Base-by-base conservation (phyloP, 2,797 vertebrate genomes). In the Sphenopsis melanotis region DNA sequence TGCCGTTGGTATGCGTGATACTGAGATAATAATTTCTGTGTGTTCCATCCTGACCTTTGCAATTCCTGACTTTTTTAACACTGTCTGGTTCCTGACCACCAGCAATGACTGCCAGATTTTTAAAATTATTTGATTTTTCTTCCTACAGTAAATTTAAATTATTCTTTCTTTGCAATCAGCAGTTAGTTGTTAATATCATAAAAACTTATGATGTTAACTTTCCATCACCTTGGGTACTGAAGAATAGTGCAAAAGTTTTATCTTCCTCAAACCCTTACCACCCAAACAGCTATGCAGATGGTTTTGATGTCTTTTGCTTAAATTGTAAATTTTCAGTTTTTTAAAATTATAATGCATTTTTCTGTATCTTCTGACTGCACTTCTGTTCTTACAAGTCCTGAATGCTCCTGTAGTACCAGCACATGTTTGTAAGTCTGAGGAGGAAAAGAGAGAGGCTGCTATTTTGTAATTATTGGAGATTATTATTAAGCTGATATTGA, bases 191-290 rank as follows among this genome's bases (percentile, higher is more conserved):
- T 75, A 64, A 15, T 56, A 46, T 78, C 53, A 72, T 46, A 76
- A 84, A 29, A 92, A 68, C 0, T 0, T 60, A 30, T 0, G 0
- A 12, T 87, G 32, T 16, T 22, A 68, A 79, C 30, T 68, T 94
- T 44, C 41, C 6, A 21, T 69, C 30, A 30, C 13, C 3, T 2
- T 83, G n/a, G 30, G 7, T 64, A 52, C 5, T 42, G 63, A 72
- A 61, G 36, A 75, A n/a, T 9, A 70, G 21, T 47, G 19, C 10
- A 68, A 39, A 84, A 65, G 11, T 66, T 76, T 72, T 4, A 12
- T 66, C 30, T 83, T 87, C 30, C 39, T 90, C 76, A 76, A 74
- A 49, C 16, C 7, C 10, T 52, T 82, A 56, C 46, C 44, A 57
- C 26, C 29, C 26, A 68, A 44, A 56, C 18, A 61, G 34, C 27